phyloP scores from a whole-genome alignment of 2,888 invertebrate genomes.

The Metalampra italica region DNA sequence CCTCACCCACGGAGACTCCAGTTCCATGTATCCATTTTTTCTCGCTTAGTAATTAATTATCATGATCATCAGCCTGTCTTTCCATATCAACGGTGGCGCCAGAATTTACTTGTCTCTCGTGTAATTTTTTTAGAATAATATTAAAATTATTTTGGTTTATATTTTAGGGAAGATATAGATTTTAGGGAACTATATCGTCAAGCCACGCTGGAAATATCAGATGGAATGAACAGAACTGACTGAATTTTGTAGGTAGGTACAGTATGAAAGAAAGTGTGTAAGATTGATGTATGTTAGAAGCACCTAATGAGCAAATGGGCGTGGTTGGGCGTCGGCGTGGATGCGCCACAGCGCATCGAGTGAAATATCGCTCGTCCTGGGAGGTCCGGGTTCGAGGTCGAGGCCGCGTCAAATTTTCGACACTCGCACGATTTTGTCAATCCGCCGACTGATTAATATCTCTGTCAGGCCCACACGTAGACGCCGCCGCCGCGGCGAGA shows the following conservation, averaged over 20 bases:
- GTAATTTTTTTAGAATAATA: neutral
- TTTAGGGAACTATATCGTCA: too few species aligned
- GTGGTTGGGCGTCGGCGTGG: slow-evolving; percentile 49
- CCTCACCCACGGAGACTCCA: neutral
- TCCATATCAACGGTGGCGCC: neutral
- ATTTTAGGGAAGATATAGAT: too few species aligned
- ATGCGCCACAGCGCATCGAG: slow-evolving; percentile 45
- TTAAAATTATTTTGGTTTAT: too few species aligned
- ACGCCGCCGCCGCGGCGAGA: slow-evolving; percentile 42
- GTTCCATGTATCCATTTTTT: slow-evolving; percentile 8
- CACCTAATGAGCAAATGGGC: slow-evolving; percentile 67
- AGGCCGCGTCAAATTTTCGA: slow-evolving; percentile 67
- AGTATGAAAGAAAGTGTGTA: slow-evolving; percentile 35
- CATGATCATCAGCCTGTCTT: slow-evolving; percentile 6
- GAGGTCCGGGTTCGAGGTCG: slow-evolving; percentile 58
- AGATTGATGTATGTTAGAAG: slow-evolving; percentile 70
- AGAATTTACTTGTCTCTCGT: neutral
- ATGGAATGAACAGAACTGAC: too few species aligned
- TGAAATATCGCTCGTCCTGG: slow-evolving; percentile 73
- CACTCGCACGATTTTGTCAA: slow-evolving; percentile 76
- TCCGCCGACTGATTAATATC: slow-evolving; percentile 65
- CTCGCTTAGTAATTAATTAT: slow-evolving; percentile 8
- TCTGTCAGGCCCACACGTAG: slow-evolving; percentile 37
- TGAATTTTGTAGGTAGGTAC: slow-evolving; percentile 2
- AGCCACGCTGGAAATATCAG: too few species aligned